Evolutionary conservation across 2,797 vertebrate genomes (phyloP).

Genomic region (Chelon labrosus): DNA sequence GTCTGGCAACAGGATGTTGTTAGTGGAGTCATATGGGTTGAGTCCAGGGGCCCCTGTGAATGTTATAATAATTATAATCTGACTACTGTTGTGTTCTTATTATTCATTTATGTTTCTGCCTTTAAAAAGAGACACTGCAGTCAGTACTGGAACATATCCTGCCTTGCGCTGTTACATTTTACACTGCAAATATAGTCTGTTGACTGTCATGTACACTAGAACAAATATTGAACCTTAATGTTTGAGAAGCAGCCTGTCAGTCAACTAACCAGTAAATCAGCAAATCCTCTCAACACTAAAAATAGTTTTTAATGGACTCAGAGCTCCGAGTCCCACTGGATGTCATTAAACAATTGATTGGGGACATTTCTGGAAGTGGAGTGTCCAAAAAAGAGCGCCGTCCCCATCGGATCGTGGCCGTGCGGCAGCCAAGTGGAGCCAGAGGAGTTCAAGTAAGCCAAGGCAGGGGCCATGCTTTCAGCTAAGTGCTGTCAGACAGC

Average conservation of each 20-base stretch:
- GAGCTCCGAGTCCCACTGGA: conserved; percentile 3
- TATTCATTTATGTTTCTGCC: too few species aligned
- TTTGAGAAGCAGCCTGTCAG: background rate
- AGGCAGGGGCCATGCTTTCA: background rate
- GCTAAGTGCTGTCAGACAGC: conserved; percentile 29
- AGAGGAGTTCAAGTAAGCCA: conserved; percentile 34
- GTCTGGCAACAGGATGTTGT: too few species aligned
- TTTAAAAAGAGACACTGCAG: too few species aligned
- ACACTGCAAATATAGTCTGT: too few species aligned
- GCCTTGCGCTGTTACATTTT: too few species aligned
- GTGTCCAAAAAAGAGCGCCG: conserved; percentile 24
- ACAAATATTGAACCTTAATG: too few species aligned
- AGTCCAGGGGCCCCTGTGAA: too few species aligned
- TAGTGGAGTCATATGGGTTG: too few species aligned
- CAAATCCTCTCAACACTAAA: conserved; percentile 7
- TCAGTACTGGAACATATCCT: too few species aligned
- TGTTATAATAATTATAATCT: too few species aligned
- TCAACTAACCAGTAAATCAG: conserved; percentile 1
- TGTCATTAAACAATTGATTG: conserved; percentile 30
- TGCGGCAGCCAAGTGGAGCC: conserved; percentile 38
- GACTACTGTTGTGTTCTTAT: too few species aligned
- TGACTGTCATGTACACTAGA: too few species aligned
- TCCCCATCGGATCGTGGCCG: conserved; percentile 17
- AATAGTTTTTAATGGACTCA: conserved; percentile 19
- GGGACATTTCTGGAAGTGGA: conserved; percentile 22